Base-by-base conservation (phyloP, 1,140 invertebrate species). In the Copidosoma floridanum region DNA sequence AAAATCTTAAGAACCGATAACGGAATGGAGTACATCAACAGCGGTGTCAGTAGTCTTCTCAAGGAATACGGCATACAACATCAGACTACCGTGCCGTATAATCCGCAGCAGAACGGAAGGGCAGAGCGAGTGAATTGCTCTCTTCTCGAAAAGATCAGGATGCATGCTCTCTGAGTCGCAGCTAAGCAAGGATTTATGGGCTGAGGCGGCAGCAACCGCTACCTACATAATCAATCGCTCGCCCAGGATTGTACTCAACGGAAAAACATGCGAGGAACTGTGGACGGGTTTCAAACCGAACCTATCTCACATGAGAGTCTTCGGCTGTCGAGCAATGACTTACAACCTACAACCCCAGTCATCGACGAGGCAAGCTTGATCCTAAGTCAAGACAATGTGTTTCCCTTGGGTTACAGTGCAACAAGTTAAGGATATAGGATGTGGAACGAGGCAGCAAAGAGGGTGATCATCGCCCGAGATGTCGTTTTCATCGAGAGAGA, bases 281-380 rank as follows among this genome's bases (percentile, higher is more conserved):
- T 81, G 78, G 75, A 66, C 64, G 68, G 70, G 72, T 57, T 61
- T 61, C 60, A 81, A 76, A 72, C 79, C 81, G 65, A 72, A 82
- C 70, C 66, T 83, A 18, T 48, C n/a, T 10, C 56, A 79, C 65
- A 54, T 81, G 2, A 67, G 64, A 38, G 68, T 74, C 44, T 82
- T 83, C 72, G 80, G 79, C 8, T 81, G 76, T 56, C 56, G 61
- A 57, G 79, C 76, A n/a, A n/a, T n/a, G n/a, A n/a, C n/a, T n/a
- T 11, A 76, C 74, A 61, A 69, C 66, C 3, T 68, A 76, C 23
- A 67, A 81, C 23, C 74, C 79, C 8, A 71, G 76, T 18, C 51
- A 71, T 53, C 70, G 73, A 26, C 46, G 77, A 40, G 46, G 29
- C 48, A 81, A 79, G 64, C 75, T 68, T 63, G 74, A 81, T 50